phyloP scores from a whole-genome alignment of 2,113 vertebrate genomes.

The Charadrius vociferus region DNA sequence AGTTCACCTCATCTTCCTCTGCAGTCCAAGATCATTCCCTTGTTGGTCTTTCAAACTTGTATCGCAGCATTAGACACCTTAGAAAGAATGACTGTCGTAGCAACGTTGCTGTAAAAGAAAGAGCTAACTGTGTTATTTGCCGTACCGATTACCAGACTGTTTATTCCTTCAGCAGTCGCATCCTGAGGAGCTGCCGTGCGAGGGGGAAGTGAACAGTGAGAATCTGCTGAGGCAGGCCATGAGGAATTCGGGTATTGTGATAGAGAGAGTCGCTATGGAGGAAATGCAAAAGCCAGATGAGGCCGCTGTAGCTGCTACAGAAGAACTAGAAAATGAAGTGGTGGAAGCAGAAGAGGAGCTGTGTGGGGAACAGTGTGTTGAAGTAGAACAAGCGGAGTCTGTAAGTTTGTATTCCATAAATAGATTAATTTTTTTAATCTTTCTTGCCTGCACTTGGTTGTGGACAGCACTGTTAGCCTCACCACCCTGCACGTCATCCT shows the following conservation, averaged over 20 bases:
- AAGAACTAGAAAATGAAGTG: conserved; percentile 67
- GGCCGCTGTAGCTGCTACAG: background rate
- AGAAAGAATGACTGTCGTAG: rapidly evolving
- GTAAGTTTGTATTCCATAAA: conserved; percentile 45
- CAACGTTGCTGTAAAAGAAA: background rate
- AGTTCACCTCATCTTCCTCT: background rate
- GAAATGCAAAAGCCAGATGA: conserved; percentile 49
- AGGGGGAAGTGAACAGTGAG: conserved; percentile 76
- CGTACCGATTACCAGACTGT: background rate
- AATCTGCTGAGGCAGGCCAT: conserved; percentile 93
- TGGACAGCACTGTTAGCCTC: background rate
- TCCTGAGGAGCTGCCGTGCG: conserved; percentile 52
- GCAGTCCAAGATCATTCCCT: background rate
- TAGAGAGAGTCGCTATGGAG: conserved; percentile 74
- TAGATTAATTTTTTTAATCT: background rate
- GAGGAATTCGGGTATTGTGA: conserved; percentile 90
- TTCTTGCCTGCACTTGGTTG: background rate
- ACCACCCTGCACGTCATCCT: background rate
- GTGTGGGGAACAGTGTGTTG: conserved; percentile 81
- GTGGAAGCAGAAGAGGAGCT: conserved; percentile 69
- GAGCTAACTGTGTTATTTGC: background rate
- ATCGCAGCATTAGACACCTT: background rate
- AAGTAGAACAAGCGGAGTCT: conserved; percentile 75
- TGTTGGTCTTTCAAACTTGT: rapidly evolving
- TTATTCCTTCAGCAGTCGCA: background rate